A percentile compares a stretch with the other conserved stretches of the same genome.
These are phyloP conservation scores for Nipponacmea schrenckii DNA, from an alignment of 2,888 invertebrate genomes.

Conservation along the genomic window DNA sequence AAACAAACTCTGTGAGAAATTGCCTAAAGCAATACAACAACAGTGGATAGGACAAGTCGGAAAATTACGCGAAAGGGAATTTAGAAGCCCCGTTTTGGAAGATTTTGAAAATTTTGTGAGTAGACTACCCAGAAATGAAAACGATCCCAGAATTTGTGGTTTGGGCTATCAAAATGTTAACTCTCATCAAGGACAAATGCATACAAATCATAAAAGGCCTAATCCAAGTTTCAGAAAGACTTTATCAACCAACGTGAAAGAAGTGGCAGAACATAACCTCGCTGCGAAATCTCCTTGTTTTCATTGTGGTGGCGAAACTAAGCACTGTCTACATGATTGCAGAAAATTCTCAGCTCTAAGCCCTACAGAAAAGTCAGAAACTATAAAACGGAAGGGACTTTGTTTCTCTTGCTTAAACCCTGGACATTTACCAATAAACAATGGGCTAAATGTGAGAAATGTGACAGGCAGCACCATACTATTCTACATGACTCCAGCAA, in stretches of 20 bases:
- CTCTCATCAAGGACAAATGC: neutral
- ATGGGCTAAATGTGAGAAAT: neutral
- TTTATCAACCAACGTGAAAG: neutral
- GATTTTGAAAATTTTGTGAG: neutral
- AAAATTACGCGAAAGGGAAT: neutral
- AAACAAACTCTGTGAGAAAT: neutral
- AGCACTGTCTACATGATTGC: neutral
- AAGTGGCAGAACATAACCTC: neutral
- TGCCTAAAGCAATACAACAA: neutral
- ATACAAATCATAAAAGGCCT: neutral
- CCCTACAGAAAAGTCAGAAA: neutral
- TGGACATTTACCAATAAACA: neutral
- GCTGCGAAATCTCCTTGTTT: neutral
- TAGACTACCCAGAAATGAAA: neutral
- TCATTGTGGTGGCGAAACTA: neutral
- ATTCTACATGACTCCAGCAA: too few relatives aligned
- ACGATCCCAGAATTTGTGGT: neutral
- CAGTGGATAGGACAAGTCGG: neutral
- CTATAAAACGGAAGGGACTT: neutral
- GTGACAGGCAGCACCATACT: too few relatives aligned
- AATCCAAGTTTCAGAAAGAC: too few relatives aligned
- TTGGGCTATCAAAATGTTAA: neutral
- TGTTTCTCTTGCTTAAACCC: neutral
- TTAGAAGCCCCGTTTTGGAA: neutral
- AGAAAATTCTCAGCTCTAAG: neutral